Base-by-base conservation (phyloP, 2,113 vertebrate species). In the Myrmophylax atrothorax region DNA sequence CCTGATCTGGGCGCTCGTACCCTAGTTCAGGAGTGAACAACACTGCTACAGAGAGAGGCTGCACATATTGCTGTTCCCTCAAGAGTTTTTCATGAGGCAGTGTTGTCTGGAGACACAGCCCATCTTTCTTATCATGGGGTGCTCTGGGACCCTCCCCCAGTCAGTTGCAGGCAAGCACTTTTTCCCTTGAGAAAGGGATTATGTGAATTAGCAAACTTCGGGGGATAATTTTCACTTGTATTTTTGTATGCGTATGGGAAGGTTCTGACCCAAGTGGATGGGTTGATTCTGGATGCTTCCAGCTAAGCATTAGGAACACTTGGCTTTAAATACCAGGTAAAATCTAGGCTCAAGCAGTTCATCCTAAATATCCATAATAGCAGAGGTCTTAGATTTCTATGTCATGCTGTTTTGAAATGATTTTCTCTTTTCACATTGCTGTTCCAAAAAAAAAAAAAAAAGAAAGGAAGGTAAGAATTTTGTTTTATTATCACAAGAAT, bases 1-100 rank as follows among this genome's bases (percentile, higher is more conserved):
- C 38, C 82, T 64, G 79, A 14, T 49, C 52, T 8, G 8, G 40
- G 53, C 55, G 49, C 70, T 83, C 62, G 2, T 44, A 29, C 16
- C 67, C 62, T 50, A 12, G 47, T n/a, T 90, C 18, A 79, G 74
- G 66, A 82, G 67, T 2, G 69, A 78, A 15, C 8, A 26, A 25
- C 17, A 8, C 58, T 83, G 49, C 20, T 40, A 35, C 63, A n/a
- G 67, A 25, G 22, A 69, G 55, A 52, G 18, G 13, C 68, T 68
- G 50, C 31, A 19, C n/a, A 1, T 37, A 3, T 0, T 55, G 56
- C 60, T 58, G 2, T 42, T 11, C 25, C 28, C 31, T 12, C 0
- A 8, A 55, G 60, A 29, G n/a, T 44, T 92, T 56, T 60, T 24
- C 49, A 14, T 46, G 18, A 33, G 44, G 18, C 58, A 38, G 44